Percentiles rank a stretch among this genome's conserved stretches.
Evolutionary conservation across 1,140 invertebrate species (phyloP).

Genomic region (Hylaeus volcanicus): DNA sequence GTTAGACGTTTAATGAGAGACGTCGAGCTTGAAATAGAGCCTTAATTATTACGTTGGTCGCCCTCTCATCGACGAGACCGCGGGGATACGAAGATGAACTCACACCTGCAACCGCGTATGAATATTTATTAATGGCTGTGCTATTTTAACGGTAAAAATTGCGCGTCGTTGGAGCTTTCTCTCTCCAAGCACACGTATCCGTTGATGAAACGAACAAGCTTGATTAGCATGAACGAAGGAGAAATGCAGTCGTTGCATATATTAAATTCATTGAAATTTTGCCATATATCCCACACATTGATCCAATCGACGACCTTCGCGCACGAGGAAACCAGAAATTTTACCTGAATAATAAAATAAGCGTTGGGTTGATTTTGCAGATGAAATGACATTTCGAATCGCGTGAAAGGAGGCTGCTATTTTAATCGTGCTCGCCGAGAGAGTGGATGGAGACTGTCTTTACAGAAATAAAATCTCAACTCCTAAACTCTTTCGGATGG

Average conservation of each 20-base stretch:
- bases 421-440: too few species aligned
- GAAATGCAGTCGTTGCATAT: conserved; percentile 16
- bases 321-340: too few species aligned
- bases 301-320: too few species aligned
- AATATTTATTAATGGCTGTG: conserved; percentile 59
- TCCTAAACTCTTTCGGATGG: too few species aligned
- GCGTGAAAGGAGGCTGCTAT: not conserved
- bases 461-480: too few species aligned
- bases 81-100: not conserved
- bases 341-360: not conserved
- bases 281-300: too few species aligned
- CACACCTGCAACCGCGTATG: conserved; percentile 22
- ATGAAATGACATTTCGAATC: not conserved
- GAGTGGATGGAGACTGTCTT: too few species aligned
- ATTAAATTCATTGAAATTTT: not conserved
- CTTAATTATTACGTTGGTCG: conserved; percentile 15
- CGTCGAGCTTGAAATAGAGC: not conserved
- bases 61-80: not conserved
- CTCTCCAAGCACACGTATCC: conserved; percentile 7
- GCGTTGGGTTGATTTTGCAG: not conserved
- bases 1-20: conserved; percentile 22
- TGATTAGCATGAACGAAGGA: not conserved
- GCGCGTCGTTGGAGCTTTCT: conserved; percentile 21
- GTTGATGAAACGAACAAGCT: not conserved
- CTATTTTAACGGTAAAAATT: conserved; percentile 54